A percentile compares a stretch with the other conserved stretches of the same genome.
phyloP scores from a whole-genome alignment of 2,888 invertebrate genomes.

The Cephus nigrinus region DNA sequence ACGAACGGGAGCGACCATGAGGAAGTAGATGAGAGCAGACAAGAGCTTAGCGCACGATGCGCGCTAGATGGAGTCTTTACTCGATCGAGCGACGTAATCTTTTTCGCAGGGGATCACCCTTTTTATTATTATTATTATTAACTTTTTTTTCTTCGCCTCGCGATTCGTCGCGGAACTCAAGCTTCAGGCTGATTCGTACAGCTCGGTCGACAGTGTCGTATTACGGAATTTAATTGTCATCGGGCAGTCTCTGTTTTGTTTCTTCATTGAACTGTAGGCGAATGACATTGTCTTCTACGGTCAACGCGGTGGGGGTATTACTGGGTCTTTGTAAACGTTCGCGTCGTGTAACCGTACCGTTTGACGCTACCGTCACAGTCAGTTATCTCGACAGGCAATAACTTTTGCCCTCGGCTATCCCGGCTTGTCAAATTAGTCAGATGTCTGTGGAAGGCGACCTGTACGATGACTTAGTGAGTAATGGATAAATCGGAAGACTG shows the following conservation, averaged over 20 bases:
- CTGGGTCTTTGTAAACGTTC: neutral
- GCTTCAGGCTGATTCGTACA: neutral
- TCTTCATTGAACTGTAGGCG: neutral
- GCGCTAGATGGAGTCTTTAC: neutral
- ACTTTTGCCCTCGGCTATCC: neutral
- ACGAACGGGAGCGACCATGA: neutral
- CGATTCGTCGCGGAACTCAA: neutral
- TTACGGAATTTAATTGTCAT: neutral
- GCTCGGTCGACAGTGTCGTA: neutral
- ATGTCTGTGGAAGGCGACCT: neutral
- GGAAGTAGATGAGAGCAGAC: neutral
- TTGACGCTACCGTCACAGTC: neutral
- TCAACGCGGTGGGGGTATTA: neutral
- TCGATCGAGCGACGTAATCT: neutral
- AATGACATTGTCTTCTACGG: neutral
- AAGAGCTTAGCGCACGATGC: neutral
- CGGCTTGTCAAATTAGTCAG: neutral
- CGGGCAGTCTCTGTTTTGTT: neutral
- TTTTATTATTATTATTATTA: neutral
- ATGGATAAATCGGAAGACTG: neutral
- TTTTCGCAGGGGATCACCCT: neutral
- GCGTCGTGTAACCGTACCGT: neutral
- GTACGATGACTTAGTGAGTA: neutral
- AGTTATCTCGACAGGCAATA: neutral
- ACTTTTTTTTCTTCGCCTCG: neutral